phyloP scores from a whole-genome alignment of 2,797 vertebrate genomes.

The Chaetophractus vellerosus region DNA sequence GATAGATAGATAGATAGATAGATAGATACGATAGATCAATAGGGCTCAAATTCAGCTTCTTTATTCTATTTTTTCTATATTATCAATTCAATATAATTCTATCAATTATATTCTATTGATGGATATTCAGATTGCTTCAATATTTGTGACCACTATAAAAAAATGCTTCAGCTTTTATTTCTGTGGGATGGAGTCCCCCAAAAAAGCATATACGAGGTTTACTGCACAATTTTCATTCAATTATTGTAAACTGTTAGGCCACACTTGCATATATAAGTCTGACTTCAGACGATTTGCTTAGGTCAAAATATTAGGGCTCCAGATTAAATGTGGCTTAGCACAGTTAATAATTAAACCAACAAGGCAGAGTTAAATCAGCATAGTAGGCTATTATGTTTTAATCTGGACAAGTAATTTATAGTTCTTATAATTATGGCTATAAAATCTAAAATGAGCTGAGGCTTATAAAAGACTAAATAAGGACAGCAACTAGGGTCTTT shows the following conservation, averaged over 20 bases:
- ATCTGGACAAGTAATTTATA: conserved; percentile 61
- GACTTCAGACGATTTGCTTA: neutral
- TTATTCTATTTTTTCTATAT: neutral
- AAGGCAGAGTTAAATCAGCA: conserved; percentile 44
- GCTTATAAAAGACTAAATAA: conserved; percentile 52
- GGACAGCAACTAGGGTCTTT: conserved; percentile 37
- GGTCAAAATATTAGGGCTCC: neutral
- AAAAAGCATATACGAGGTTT: neutral
- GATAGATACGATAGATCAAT: neutral
- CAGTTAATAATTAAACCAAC: neutral
- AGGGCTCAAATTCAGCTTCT: neutral
- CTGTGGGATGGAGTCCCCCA: neutral
- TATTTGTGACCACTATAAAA: neutral
- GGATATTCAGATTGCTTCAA: neutral
- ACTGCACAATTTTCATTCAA: neutral
- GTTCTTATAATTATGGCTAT: conserved; percentile 60
- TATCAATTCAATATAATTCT: neutral
- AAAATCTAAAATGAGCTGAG: conserved; percentile 51
- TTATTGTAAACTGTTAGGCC: neutral
- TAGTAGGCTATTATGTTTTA: neutral
- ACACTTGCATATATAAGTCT: neutral
- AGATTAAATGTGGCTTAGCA: neutral
- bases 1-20: neutral
- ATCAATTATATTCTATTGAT: neutral
- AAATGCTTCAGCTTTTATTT: neutral